A percentile compares a stretch with the other conserved stretches of the same genome.
Evolutionary conservation across 2,797 vertebrate species (phyloP).

Genomic region (Gymnoscopelus microlampas): DNA sequence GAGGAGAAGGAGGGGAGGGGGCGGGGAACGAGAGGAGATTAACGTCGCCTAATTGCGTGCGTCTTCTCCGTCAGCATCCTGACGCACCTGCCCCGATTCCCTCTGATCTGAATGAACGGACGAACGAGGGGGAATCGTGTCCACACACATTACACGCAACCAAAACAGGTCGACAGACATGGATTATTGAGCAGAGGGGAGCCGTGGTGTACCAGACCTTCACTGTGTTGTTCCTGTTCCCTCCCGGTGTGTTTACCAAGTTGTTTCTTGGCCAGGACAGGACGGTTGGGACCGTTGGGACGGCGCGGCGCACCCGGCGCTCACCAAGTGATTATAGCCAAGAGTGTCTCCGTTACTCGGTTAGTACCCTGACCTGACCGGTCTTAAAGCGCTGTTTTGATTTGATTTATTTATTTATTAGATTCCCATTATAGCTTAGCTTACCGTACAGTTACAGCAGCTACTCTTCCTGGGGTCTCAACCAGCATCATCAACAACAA

Average conservation of each 20-base stretch:
- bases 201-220: no score
- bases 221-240: not conserved
- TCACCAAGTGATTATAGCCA: constrained; percentile 58
- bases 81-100: constrained; percentile 57
- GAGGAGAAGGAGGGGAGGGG: no score
- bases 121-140: no score
- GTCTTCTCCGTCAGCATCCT: constrained; percentile 17
- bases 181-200: constrained; percentile 45
- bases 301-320: constrained; percentile 42
- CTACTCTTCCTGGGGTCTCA: no score
- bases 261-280: constrained; percentile 41
- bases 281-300: constrained; percentile 3
- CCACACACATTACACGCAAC: not conserved
- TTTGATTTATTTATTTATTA: no score
- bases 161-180: constrained; percentile 8
- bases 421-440: no score
- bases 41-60: constrained; percentile 32
- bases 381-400: constrained; percentile 25
- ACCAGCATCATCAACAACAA: no score
- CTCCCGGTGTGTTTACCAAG: constrained; percentile 38
- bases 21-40: constrained; percentile 40
- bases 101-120: no score
- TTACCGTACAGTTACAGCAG: no score
- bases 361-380: constrained; percentile 37
- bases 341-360: constrained; percentile 44